Percentiles rank a stretch among this genome's conserved stretches.
Conservation (phyloP, 2,797 vertebrate genomes). For the Melanotaenia pygmaea region DNA sequence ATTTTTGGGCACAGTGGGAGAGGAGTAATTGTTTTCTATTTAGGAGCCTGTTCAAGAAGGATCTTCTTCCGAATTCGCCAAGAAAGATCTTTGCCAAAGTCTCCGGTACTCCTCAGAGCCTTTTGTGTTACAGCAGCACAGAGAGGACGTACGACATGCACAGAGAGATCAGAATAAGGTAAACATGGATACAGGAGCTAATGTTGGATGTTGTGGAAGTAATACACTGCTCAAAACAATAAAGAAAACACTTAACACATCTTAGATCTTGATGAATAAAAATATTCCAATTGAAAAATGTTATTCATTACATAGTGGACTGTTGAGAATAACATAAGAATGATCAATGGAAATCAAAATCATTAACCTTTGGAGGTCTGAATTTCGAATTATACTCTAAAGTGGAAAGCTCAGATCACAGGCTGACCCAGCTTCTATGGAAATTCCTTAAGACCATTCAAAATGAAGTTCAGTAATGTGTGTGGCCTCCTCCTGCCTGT, state of each 20-base stretch:
- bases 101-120: constrained; percentile 75
- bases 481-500: neutral
- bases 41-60: constrained; percentile 74
- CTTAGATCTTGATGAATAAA: neutral
- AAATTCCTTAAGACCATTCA: neutral
- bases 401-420: neutral
- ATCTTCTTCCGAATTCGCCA: constrained; percentile 32
- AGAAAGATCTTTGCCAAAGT: constrained; percentile 59
- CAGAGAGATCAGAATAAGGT: constrained; percentile 72
- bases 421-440: neutral
- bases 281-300: neutral
- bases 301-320: neutral
- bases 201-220: too few relatives aligned
- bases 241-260: neutral
- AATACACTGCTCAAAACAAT: neutral
- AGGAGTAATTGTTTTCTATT: constrained; percentile 32
- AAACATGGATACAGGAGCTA: constrained; percentile 7
- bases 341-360: neutral
- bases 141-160: constrained; percentile 68
- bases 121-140: constrained; percentile 74
- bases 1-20: neutral
- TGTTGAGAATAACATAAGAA: neutral
- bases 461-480: neutral
- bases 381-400: neutral
- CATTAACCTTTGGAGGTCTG: neutral